Evolutionary conservation across 2,113 vertebrate genomes (phyloP), one percentile per base, ranked within the genome.

Genomic region (Megaceryle maxima): DNA sequence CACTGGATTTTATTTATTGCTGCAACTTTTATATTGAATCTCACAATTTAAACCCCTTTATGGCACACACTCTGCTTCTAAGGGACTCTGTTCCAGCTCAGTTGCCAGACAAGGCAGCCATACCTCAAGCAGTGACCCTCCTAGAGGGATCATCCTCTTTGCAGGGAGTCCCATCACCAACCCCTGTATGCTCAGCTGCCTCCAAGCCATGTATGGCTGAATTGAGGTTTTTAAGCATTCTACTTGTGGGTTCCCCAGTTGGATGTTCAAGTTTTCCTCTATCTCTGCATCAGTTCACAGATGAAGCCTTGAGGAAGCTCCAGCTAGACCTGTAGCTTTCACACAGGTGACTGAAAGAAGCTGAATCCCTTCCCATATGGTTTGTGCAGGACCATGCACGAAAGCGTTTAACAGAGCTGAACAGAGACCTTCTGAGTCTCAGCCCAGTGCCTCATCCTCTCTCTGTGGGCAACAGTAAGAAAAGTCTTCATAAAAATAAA

Each of bases 151-250:
- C 55, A 33, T 33, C 16, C 31, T 60, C 9, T 68, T 72, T 43
- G 59, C 44, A 13, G 33, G 44, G 70, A 64, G 22, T 35, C 48
- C 50, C 50, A 6, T 46, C 31, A 2, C 3, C 53, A 22, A 37
- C 46, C n/a, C 1, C 1, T 5, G 26, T 16, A 29, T 3, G 25
- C 16, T 74, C 16, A 1, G 59, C 55, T 55, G 20, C n/a, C 28
- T 88, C 74, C 31, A 2, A 75, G 53, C 7, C 62, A 25, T 2
- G 0, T 9, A 7, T 1, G 31, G 13, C 29, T 37, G 59, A 24
- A 48, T 14, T 50, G 48, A 81, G 0, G 1, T 14, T 67, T 48
- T 41, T 3, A 15, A 66, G 35, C 4, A 2, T 3, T 28, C 9
- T 41, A 33, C 50, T 66, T 53, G 33, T 18, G 33, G 2, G 22